Conservation (phyloP, 2,797 vertebrate species). For the Champsocephalus esox region DNA sequence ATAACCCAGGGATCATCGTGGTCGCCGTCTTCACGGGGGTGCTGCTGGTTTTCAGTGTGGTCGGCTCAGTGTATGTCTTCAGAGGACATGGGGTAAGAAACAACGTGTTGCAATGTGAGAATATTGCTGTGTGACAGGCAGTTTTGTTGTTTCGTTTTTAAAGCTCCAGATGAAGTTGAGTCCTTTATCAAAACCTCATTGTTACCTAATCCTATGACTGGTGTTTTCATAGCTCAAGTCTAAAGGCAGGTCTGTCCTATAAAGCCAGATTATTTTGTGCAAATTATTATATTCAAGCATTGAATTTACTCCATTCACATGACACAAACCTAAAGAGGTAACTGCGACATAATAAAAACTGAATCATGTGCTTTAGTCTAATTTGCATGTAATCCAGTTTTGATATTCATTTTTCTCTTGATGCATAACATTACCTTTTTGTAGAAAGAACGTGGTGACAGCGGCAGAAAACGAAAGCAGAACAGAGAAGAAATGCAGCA, state of each 20-base stretch:
- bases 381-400: not conserved
- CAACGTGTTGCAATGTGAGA: not conserved
- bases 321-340: not conserved
- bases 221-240: constrained; percentile 1
- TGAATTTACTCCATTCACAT: not conserved
- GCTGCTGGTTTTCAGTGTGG: constrained; percentile 77
- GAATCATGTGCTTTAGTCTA: not conserved
- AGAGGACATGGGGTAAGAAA: constrained; percentile 79
- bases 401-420: not conserved
- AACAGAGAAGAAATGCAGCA: constrained; percentile 25
- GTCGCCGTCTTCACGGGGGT: constrained; percentile 39
- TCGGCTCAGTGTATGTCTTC: constrained; percentile 74
- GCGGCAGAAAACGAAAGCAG: constrained; percentile 14
- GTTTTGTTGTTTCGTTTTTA: not conserved
- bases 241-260: not conserved
- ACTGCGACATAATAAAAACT: not conserved
- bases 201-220: too few relatives aligned
- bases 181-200: not conserved
- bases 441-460: constrained; percentile 29
- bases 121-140: not conserved
- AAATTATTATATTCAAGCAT: not conserved
- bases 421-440: not conserved
- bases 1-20: constrained; percentile 2
- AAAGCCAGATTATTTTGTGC: not conserved
- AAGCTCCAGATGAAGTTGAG: not conserved